These are phyloP conservation scores for Chloropsis hardwickii DNA, from an alignment of 2,113 vertebrate species.

Conservation along the genomic window DNA sequence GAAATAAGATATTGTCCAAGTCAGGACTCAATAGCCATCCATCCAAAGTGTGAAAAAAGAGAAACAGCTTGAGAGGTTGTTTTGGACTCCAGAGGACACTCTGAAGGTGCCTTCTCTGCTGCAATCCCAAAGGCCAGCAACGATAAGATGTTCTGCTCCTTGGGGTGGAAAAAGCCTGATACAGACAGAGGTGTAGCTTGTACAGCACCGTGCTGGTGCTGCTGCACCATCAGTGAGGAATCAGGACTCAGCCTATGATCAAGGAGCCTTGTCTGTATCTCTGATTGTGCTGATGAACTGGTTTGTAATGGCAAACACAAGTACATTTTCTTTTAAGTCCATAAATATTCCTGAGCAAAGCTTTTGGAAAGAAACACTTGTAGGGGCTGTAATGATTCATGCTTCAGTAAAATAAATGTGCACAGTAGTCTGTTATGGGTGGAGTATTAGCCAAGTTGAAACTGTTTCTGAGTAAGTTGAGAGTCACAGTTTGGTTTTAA, in stretches of 20 bases:
- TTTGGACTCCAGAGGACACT: background rate
- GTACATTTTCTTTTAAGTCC: conserved; percentile 25
- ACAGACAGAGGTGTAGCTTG: background rate
- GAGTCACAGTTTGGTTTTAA: conserved; percentile 55
- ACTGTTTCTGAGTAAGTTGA: conserved; percentile 26
- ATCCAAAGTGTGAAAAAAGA: background rate
- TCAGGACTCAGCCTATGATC: background rate
- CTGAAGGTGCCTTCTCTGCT: background rate
- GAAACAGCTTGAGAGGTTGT: background rate
- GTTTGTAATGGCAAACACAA: background rate
- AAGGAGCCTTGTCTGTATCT: background rate
- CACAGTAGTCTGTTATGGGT: conserved; percentile 23
- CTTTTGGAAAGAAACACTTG: background rate
- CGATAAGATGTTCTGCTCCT: background rate
- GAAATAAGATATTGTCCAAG: background rate
- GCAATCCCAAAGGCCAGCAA: background rate
- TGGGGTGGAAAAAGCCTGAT: background rate
- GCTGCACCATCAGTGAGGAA: background rate
- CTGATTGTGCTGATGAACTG: background rate
- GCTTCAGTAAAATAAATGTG: conserved; percentile 50
- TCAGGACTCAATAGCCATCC: background rate
- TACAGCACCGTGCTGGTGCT: background rate
- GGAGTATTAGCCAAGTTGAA: conserved; percentile 39
- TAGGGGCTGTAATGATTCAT: conserved; percentile 35
- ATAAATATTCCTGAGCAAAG: conserved; percentile 24